These are phyloP conservation scores for Papilio xuthus DNA, from an alignment of 1,140 invertebrate genomes.

Conservation along the genomic window DNA sequence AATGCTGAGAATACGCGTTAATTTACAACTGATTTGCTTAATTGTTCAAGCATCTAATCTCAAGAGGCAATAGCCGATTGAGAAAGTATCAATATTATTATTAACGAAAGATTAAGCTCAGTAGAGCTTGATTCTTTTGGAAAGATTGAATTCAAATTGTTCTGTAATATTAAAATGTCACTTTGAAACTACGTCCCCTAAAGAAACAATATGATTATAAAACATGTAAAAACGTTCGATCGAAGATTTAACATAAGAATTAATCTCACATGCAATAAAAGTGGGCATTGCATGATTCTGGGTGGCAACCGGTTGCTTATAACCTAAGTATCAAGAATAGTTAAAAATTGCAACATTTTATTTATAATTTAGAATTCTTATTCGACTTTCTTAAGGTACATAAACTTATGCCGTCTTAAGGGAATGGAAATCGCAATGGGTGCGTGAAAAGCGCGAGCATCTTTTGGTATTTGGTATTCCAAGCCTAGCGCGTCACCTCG, in stretches of 20 bases:
- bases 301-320: no score
- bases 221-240: no score
- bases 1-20: not conserved
- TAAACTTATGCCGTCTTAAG: no score
- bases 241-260: no score
- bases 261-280: no score
- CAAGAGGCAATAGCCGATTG: not conserved
- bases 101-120: not conserved
- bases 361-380: no score
- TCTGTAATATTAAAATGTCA: no score
- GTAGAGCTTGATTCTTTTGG: not conserved
- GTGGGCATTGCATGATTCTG: no score
- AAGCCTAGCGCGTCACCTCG: conserved; percentile 46
- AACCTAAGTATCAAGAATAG: no score
- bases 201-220: not conserved
- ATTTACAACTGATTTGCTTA: not conserved
- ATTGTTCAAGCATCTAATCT: not conserved
- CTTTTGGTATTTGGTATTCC: conserved; percentile 49
- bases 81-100: not conserved
- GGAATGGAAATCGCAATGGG: not conserved
- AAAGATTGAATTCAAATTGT: no score
- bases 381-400: no score
- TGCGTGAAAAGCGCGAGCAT: not conserved
- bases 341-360: no score
- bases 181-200: not conserved